Conservation (phyloP, 2,888 invertebrate genomes). For the Julus scandinavius region DNA sequence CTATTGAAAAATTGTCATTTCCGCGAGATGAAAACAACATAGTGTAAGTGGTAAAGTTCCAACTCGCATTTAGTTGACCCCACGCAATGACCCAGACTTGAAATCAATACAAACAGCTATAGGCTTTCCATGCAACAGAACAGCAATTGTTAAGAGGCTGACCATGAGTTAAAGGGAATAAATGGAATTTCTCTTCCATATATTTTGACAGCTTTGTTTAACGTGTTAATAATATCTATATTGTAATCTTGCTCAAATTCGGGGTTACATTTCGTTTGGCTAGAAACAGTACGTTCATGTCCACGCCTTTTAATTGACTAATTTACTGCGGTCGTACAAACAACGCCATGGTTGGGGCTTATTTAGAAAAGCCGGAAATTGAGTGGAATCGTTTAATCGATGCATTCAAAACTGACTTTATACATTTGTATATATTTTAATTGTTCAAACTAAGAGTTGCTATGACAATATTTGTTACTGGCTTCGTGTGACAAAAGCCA, state of each 20-base stretch:
- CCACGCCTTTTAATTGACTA: slow-evolving; percentile 43
- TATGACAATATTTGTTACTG: slow-evolving; percentile 55
- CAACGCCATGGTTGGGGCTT: slow-evolving; percentile 2
- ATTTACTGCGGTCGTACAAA: slow-evolving; percentile 22
- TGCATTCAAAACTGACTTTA: slow-evolving; percentile 39
- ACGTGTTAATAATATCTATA: slow-evolving; percentile 43
- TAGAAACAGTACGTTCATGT: slow-evolving; percentile 13
- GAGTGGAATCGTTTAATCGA: slow-evolving; percentile 46
- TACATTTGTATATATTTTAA: slow-evolving; percentile 49
- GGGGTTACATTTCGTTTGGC: background rate
- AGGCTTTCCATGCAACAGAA: background rate
- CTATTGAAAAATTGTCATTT: background rate
- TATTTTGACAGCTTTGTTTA: slow-evolving; percentile 45
- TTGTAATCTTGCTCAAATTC: slow-evolving; percentile 40
- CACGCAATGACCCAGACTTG: slow-evolving; percentile 23
- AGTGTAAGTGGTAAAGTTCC: background rate
- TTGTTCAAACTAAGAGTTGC: slow-evolving; percentile 53
- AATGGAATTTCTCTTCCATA: slow-evolving; percentile 39
- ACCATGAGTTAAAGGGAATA: slow-evolving; percentile 37
- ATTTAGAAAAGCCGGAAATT: slow-evolving; percentile 40
- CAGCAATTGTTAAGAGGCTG: background rate
- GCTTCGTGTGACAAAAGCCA: background rate
- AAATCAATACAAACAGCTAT: background rate
- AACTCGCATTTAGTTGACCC: background rate
- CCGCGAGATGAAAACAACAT: background rate